Evolutionary conservation across 2,888 invertebrate species (phyloP).

Genomic region (Chelonus formosanus): DNA sequence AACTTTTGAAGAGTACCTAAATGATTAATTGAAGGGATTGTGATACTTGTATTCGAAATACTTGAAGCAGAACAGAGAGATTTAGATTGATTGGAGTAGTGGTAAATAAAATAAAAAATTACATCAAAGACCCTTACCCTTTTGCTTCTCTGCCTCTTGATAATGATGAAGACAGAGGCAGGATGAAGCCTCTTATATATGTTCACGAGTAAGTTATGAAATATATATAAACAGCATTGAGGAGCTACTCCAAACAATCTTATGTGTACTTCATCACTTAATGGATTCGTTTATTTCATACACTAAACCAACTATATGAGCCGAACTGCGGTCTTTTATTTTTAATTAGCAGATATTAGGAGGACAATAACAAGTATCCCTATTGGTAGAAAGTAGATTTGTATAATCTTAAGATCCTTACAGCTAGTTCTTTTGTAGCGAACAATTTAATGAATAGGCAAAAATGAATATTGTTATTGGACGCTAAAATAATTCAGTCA

Average conservation of each 20-base stretch:
- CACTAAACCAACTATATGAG: no score
- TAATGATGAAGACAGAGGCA: slow-evolving; percentile 27
- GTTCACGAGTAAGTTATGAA: slow-evolving; percentile 54
- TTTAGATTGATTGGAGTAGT: slow-evolving; percentile 17
- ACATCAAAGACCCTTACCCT: slow-evolving; percentile 19
- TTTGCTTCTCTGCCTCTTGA: slow-evolving; percentile 21
- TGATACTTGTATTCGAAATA: background rate
- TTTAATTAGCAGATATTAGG: no score
- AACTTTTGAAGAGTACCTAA: slow-evolving; percentile 10
- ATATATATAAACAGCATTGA: slow-evolving; percentile 55
- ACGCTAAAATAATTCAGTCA: no score
- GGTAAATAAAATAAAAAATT: background rate
- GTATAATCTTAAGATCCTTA: no score
- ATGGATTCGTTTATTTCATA: slow-evolving; percentile 31
- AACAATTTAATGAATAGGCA: no score
- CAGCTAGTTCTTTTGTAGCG: no score
- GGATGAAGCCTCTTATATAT: slow-evolving; percentile 29
- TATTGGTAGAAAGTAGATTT: no score
- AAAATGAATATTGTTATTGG: no score
- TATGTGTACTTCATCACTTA: slow-evolving; percentile 51
- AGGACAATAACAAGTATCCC: no score
- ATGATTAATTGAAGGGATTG: slow-evolving; percentile 49
- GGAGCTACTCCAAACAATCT: slow-evolving; percentile 55
- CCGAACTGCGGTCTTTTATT: no score
- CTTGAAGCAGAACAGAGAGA: background rate